phyloP scores from a whole-genome alignment of 2,888 invertebrate species.

The Rhogogaster chlorosoma region DNA sequence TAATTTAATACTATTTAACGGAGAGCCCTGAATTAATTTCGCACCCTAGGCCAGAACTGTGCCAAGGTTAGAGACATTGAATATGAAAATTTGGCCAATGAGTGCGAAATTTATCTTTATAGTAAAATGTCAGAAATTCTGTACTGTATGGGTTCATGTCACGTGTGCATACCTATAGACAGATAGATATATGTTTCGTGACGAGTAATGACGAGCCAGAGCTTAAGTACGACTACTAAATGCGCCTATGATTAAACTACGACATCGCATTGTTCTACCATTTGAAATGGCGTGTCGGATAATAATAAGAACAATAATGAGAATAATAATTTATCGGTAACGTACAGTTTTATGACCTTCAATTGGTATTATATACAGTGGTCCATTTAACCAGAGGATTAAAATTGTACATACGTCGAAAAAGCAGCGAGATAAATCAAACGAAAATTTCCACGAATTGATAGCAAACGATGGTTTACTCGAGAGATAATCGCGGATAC shows the following conservation, averaged over 20 bases:
- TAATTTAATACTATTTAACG: conserved; percentile 26
- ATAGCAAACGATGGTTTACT: neutral
- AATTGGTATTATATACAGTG: conserved; percentile 41
- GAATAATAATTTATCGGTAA: conserved; percentile 63
- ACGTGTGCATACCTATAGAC: neutral
- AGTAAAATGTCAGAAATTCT: neutral
- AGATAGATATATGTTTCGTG: neutral
- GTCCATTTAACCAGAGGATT: conserved; percentile 39
- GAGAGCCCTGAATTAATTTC: neutral
- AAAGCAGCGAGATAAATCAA: neutral
- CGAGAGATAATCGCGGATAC: neutral
- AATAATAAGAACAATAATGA: conserved; percentile 62
- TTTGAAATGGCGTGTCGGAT: conserved; percentile 51
- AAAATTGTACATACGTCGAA: neutral
- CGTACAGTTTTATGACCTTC: conserved; percentile 60
- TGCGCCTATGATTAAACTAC: conserved; percentile 16
- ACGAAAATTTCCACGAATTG: neutral
- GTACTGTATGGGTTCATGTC: neutral
- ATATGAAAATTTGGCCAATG: neutral
- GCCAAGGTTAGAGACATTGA: neutral
- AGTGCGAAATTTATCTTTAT: neutral
- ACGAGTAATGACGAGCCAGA: neutral
- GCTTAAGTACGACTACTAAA: conserved; percentile 3
- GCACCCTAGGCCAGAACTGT: neutral
- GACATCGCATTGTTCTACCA: neutral